These are phyloP conservation scores for Anabas testudineus DNA, from an alignment of 2,797 vertebrate species.

Conservation along the genomic window DNA sequence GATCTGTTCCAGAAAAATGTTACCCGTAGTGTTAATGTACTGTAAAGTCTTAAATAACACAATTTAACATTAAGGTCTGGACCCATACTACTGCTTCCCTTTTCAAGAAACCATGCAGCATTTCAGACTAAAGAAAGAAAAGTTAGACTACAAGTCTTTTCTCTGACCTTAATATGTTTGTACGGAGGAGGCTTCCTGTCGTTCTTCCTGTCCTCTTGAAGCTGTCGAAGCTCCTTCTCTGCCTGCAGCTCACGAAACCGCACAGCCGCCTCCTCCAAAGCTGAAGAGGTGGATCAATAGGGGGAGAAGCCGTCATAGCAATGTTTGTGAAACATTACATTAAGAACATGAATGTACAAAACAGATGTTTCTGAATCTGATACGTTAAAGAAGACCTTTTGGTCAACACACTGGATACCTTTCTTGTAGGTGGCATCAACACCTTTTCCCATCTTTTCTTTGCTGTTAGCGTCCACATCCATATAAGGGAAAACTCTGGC, in stretches of 20 bases:
- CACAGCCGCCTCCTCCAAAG: slow-evolving; percentile 94
- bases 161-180: slow-evolving; percentile 94
- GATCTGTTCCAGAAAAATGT: no score
- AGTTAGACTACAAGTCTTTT: background rate
- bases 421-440: slow-evolving; percentile 96
- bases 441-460: slow-evolving; percentile 97
- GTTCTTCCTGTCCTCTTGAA: slow-evolving; percentile 95
- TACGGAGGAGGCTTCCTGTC: slow-evolving; percentile 97
- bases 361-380: background rate
- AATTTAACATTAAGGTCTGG: no score
- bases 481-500: slow-evolving; percentile 98
- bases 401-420: slow-evolving; percentile 82
- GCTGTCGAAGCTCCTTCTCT: slow-evolving; percentile 94
- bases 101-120: background rate
- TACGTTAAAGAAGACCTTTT: background rate
- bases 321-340: background rate
- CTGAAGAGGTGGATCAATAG: slow-evolving; percentile 54
- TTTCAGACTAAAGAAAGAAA: background rate
- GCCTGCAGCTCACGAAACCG: slow-evolving; percentile 96
- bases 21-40: no score
- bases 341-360: background rate
- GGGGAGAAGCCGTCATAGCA: background rate
- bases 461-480: slow-evolving; percentile 98
- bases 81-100: no score
- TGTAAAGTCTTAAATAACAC: no score